Evolutionary conservation across 2,888 invertebrate species (phyloP), one percentile per base, ranked within the genome.

Genomic region (Cantharis flavilabris): DNA sequence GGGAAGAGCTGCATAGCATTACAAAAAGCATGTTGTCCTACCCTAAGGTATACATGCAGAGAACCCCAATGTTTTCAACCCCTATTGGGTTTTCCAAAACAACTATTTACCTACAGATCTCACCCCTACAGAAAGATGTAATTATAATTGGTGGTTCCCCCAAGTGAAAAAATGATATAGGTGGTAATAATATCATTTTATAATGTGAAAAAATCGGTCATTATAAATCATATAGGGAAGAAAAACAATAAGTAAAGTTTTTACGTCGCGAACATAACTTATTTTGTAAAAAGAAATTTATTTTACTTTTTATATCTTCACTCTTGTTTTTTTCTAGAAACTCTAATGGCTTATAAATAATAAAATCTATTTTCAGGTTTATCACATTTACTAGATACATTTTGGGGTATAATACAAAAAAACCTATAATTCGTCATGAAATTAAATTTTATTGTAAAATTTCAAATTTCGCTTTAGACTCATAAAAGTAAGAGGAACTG

Each of bases 171-270:
- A 49, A n/a, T 49, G 49, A 49, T n/a, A n/a, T n/a, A n/a, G n/a
- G n/a, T n/a, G n/a, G n/a, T n/a, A n/a, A 49, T n/a, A 49, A n/a
- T 49, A 49, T 49, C 49, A 49, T 49, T 49, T 49, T 49, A 49
- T 49, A 49, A 49, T 49, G n/a, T n/a, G 9, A 49, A 49, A 49
- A 49, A 49, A 49, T 49, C 49, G n/a, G n/a, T n/a, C n/a, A 49
- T n/a, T n/a, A 67, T 67, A 67, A 67, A 67, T 67, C 65, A 67
- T 26, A n/a, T n/a, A 20, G n/a, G 26, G 18, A 67, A 23, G 65
- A 67, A 67, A 67, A 67, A 67, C 65, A 16, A 67, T 67, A 23
- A 20, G 18, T 67, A 67, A 67, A 67, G 65, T 67, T 67, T 67
- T 67, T 67, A 23, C 65, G 65, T 67, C n/a, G 10, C 9, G 65